Evolutionary conservation across 2,113 vertebrate species (phyloP), one percentile per base, ranked within the genome.

Genomic region (Pluvialis apricaria): DNA sequence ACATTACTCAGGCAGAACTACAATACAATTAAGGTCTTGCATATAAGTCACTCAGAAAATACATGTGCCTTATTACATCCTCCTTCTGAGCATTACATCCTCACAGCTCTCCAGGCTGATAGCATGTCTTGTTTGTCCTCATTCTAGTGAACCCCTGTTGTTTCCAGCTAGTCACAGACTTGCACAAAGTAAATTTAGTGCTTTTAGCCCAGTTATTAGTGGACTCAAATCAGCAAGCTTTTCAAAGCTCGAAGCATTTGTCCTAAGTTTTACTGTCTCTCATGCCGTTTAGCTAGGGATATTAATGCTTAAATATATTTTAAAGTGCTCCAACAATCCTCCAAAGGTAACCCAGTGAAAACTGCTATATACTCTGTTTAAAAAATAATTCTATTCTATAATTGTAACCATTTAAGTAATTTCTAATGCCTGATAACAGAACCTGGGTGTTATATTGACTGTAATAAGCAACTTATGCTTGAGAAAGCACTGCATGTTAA

Each of bases 1-100:
- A 40, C 40, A 72, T 96, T 94, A 89, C 47, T 96, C 87, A 84
- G 49, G 58, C 71, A 97, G 90, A 92, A 92, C 54, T 92, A 57
- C 83, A 68, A 54, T 83, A 66, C 58, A 76, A 88, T 92, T 81
- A 92, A 82, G 42, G 34, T 34, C 84, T 85, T 95, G 61, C 77
- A 92, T 76, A 38, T 57, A 93, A 96, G 81, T 82, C 69, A 88
- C 47, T 94, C 76, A 80, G 68, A 86, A 90, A 94, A 96, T 32
- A 60, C 85, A 73, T 6, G 18, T 76, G 47, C 57, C 58, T 58
- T 86, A 73, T 62, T 90, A 62, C 47, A 65, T 34, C 20, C 49
- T 88, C 76, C n/a, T 92, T 60, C 47, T 73, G 64, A 94, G 65
- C 49, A 55, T 44, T 86, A 49, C 26, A 86, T 47, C 42, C 31